Evolutionary conservation across 2,888 invertebrate genomes (phyloP).

Genomic region (Ceraclea dissimilis): DNA sequence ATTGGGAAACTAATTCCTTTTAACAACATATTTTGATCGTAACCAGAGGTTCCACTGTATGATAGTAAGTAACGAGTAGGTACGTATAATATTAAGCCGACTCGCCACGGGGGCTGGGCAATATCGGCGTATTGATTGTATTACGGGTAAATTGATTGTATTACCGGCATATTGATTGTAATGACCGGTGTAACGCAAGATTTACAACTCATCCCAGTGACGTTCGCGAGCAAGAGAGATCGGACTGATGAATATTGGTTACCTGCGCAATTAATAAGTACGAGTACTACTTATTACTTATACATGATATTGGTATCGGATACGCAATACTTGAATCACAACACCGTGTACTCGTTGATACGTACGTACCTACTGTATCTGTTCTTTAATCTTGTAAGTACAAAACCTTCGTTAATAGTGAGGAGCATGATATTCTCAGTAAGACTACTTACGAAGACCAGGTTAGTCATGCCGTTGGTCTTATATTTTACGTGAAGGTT

Average conservation of each 20-base stretch:
- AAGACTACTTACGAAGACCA: too few species aligned
- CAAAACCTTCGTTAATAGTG: too few species aligned
- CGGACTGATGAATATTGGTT: neutral
- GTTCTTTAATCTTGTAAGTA: too few species aligned
- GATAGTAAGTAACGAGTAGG: neutral
- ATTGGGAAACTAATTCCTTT: too few species aligned
- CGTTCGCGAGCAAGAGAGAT: conserved; percentile 10
- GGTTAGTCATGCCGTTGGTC: too few species aligned
- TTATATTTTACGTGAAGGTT: too few species aligned
- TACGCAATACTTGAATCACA: neutral
- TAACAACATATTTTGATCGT: neutral
- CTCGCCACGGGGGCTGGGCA: neutral
- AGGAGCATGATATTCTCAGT: too few species aligned
- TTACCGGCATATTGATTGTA: conserved; percentile 17
- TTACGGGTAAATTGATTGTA: conserved; percentile 15
- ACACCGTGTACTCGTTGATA: too few species aligned
- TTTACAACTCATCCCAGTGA: conserved; percentile 19
- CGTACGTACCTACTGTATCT: too few species aligned
- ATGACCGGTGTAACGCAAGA: conserved; percentile 16
- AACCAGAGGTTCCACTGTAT: neutral
- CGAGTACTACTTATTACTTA: too few species aligned
- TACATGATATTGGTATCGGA: conserved; percentile 1
- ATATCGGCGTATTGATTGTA: conserved; percentile 12
- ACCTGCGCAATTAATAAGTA: too few species aligned
- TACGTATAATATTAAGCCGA: neutral